Evolutionary conservation across 2,797 vertebrate species (phyloP), one percentile per base, ranked within the genome.

Genomic region (Urophycis tenuis): DNA sequence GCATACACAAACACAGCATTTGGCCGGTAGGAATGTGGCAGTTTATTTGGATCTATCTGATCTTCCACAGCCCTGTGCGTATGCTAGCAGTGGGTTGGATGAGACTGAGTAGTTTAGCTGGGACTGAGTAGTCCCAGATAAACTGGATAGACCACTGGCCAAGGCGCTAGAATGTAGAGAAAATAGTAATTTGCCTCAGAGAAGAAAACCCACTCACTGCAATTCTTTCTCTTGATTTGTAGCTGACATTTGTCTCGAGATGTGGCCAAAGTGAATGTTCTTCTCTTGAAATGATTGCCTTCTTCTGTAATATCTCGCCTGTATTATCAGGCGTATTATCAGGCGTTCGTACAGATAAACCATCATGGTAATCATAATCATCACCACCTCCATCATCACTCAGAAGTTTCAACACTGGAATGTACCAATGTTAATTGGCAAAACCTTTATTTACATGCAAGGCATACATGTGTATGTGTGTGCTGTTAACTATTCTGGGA

Each of bases 401-500:
- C 1, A 25, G n/a, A 25, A 22, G 19, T 22, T 5, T 29, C 53
- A n/a, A 60, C 53, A 29, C 60, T 67, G 60, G 60, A 60, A 60
- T 60, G 53, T 25, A 60, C 22, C 8, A 25, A 60, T 60, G 7
- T 9, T 60, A 60, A 60, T 9, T 60, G 53, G 22, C 53, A 60
- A n/a, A 6, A 60, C 25, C 29, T 67, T 67, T 29, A 60, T 67
- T 60, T 60, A 60, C 53, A 67, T 67, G n/a, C 25, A 67, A 25
- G 60, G 3, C 60, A 29, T 29, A 67, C 11, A 75, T 53, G 29
- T 79, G 76, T 64, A 67, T 14, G 76, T 75, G 31, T 71, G 31
- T 72, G 60, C 31, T 77, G 73, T 81, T 79, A 74, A 45, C 74
- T 81, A 77, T 69, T 77, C 75, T 81, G 70, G 74, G 78, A 74